phyloP scores from a whole-genome alignment of 2,888 invertebrate species.

The Agrochola macilenta region DNA sequence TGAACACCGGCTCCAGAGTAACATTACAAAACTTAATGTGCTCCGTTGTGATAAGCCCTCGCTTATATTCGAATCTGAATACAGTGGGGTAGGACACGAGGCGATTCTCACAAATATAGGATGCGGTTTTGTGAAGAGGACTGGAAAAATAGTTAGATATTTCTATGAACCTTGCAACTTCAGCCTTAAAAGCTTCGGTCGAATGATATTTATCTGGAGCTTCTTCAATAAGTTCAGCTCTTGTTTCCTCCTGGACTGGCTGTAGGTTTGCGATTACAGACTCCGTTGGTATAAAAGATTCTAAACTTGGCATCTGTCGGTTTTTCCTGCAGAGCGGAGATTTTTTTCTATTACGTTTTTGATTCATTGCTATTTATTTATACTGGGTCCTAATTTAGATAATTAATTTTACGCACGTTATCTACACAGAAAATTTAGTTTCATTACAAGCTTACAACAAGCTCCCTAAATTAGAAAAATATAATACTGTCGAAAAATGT shows the following conservation, averaged over 20 bases:
- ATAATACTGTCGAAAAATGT: neutral
- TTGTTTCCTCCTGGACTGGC: constrained; percentile 73
- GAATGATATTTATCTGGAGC: constrained; percentile 64
- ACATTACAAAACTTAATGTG: constrained; percentile 83
- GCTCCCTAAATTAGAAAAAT: neutral
- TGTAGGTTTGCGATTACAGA: constrained; percentile 56
- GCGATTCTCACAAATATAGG: constrained; percentile 82
- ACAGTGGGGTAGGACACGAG: constrained; percentile 82
- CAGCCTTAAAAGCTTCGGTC: constrained; percentile 75
- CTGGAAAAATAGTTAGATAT: constrained; percentile 87
- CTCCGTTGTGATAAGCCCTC: constrained; percentile 79
- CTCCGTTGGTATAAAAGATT: constrained; percentile 40
- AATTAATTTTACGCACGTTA: neutral
- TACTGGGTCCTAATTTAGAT: constrained; percentile 11
- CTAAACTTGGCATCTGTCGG: constrained; percentile 33
- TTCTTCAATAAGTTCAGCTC: constrained; percentile 70
- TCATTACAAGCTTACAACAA: constrained; percentile 16
- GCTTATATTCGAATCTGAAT: constrained; percentile 80
- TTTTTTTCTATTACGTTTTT: constrained; percentile 55
- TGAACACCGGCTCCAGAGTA: constrained; percentile 82
- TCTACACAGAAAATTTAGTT: constrained; percentile 37
- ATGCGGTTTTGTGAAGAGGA: constrained; percentile 83
- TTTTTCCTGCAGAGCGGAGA: constrained; percentile 44
- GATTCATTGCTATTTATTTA: constrained; percentile 58
- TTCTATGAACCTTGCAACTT: constrained; percentile 84